Evolutionary conservation across 2,113 vertebrate species (phyloP).

Genomic region (Gorsachius goisagi): DNA sequence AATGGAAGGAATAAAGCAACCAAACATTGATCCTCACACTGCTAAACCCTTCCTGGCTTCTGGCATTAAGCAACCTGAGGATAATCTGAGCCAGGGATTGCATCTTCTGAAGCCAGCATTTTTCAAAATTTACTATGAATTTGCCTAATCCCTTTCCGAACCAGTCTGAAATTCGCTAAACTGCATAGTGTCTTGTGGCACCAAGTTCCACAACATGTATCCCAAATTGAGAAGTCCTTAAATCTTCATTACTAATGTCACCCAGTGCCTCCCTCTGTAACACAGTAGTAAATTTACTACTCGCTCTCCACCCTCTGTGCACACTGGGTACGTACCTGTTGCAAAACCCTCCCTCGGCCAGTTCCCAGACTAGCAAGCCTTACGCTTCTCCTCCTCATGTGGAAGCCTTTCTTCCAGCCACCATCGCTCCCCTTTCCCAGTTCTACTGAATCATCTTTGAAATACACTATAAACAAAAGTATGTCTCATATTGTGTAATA

Average conservation of each 20-base stretch:
- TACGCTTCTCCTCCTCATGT: neutral
- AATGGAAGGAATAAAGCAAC: neutral
- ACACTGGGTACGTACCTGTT: too few relatives aligned
- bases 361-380: neutral
- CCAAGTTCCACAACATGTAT: too few relatives aligned
- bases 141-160: neutral
- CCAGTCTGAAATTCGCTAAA: neutral
- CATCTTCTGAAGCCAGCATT: neutral
- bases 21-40: neutral
- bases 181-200: fast-evolving
- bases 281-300: neutral
- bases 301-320: neutral
- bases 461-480: neutral
- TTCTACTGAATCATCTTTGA: neutral
- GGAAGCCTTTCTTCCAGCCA: neutral
- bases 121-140: neutral
- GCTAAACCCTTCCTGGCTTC: neutral
- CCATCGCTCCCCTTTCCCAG: neutral
- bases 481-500: neutral
- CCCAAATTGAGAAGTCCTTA: neutral
- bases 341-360: neutral
- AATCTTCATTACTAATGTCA: neutral
- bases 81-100: neutral
- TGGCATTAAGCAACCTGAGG: neutral
- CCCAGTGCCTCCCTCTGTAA: neutral